Evolutionary conservation across 2,113 vertebrate species (phyloP).

Genomic region (Oostethus manadensis): DNA sequence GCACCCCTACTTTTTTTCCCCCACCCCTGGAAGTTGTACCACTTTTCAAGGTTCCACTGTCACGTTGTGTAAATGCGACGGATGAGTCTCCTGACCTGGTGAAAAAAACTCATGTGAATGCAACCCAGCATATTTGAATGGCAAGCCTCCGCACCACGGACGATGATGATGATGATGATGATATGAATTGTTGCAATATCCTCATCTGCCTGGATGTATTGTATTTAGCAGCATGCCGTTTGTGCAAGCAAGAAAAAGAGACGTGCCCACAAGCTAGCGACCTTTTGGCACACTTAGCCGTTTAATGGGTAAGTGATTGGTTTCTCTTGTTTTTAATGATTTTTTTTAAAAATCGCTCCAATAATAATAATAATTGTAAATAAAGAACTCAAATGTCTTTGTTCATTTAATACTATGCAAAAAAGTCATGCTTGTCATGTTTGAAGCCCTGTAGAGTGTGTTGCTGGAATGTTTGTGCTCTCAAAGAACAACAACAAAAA

Average conservation of each 20-base stretch:
- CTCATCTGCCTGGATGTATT: slow-evolving; percentile 89
- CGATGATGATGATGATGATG: slow-evolving; percentile 30
- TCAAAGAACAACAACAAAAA: slow-evolving; percentile 74
- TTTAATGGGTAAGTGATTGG: slow-evolving; percentile 90
- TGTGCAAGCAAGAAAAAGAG: slow-evolving; percentile 83
- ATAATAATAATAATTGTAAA: slow-evolving; percentile 91
- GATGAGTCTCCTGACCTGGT: too few species aligned
- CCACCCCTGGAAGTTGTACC: too few species aligned
- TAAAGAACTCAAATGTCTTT: slow-evolving; percentile 99
- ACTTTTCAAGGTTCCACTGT: too few species aligned
- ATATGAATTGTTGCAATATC: slow-evolving; percentile 82
- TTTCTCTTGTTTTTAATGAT: slow-evolving; percentile 98
- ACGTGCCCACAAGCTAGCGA: slow-evolving; percentile 76
- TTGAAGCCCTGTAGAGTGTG: slow-evolving; percentile 68
- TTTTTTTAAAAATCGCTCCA: slow-evolving; percentile 82
- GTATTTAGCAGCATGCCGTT: slow-evolving; percentile 98
- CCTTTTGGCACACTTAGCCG: slow-evolving; percentile 85
- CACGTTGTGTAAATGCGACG: too few species aligned
- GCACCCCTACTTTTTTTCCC: too few species aligned
- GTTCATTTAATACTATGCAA: slow-evolving; percentile 99
- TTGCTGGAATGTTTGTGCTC: slow-evolving; percentile 92
- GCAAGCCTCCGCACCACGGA: slow-evolving; percentile 16
- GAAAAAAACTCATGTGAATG: too few species aligned
- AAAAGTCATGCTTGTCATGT: slow-evolving; percentile 88
- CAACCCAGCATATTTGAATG: slow-evolving; percentile 6